These are phyloP conservation scores for Crossaster papposus DNA, from an alignment of 53 echinoderm and acorn worm species.

Conservation along the genomic window DNA sequence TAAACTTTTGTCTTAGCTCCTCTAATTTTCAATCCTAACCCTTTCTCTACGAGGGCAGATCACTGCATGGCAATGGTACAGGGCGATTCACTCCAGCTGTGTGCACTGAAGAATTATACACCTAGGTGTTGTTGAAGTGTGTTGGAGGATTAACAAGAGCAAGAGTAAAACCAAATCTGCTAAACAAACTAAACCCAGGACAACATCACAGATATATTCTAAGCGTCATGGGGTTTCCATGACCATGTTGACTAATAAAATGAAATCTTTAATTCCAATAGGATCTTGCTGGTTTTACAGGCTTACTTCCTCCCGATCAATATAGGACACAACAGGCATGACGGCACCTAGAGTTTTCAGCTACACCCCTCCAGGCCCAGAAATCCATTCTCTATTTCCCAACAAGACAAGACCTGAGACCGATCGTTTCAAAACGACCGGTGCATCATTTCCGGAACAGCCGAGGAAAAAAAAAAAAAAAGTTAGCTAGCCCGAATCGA, in stretches of 20 bases:
- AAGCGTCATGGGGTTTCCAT: background rate
- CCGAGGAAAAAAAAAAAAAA: background rate
- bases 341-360: background rate
- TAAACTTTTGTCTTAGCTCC: too few species aligned
- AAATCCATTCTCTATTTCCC: conserved; percentile 27
- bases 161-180: too few species aligned
- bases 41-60: too few species aligned
- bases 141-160: too few species aligned
- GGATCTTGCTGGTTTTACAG: background rate
- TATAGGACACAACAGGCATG: background rate
- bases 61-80: too few species aligned
- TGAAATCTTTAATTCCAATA: background rate
- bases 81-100: too few species aligned
- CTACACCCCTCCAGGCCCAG: background rate
- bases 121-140: too few species aligned
- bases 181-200: too few species aligned
- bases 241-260: background rate
- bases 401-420: conserved; percentile 1
- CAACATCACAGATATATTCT: background rate
- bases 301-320: background rate
- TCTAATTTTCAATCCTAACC: too few species aligned
- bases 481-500: conserved; percentile 33
- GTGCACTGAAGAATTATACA: too few species aligned
- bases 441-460: conserved; percentile 46
- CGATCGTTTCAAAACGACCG: conserved; percentile 43